Conservation (phyloP, 2,113 vertebrate species). For the Chionomys nivalis region DNA sequence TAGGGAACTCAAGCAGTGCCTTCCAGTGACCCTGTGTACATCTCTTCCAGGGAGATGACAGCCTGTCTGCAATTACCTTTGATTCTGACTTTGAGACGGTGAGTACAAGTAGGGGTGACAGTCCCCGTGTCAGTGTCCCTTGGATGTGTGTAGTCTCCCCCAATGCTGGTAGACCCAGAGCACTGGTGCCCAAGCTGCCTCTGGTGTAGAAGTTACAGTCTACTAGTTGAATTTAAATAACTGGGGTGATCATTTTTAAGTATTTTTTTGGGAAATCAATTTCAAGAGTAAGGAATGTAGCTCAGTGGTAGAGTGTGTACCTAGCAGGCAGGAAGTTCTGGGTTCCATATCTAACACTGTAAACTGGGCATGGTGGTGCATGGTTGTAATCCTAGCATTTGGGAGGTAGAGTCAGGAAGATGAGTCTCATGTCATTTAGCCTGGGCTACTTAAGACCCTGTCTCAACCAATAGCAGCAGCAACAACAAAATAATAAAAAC, state of each 20-base stretch:
- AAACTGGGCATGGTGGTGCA: not conserved
- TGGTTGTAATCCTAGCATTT: not conserved
- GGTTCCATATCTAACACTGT: not conserved
- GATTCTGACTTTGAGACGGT: constrained; percentile 88
- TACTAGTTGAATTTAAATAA: not conserved
- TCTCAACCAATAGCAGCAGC: not conserved
- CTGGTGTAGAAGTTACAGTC: not conserved
- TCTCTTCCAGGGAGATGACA: constrained; percentile 88
- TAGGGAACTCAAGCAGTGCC: not conserved
- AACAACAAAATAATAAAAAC: not conserved
- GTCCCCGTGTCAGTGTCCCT: fast-evolving
- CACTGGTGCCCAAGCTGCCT: not conserved
- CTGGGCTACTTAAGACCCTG: not conserved
- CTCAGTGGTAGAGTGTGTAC: not conserved
- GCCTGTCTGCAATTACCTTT: constrained; percentile 86
- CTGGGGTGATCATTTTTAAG: not conserved
- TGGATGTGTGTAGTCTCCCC: fast-evolving
- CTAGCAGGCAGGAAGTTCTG: not conserved
- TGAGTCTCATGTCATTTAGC: not conserved
- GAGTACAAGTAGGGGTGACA: constrained; percentile 54
- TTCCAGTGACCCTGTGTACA: not conserved
- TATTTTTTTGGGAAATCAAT: not conserved
- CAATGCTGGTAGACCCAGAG: no score
- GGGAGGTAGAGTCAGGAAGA: not conserved
- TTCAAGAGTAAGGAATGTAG: no score